Base-by-base conservation (phyloP, 64 coral and sea anemone genomes). In the Pachyseris speciosa region DNA sequence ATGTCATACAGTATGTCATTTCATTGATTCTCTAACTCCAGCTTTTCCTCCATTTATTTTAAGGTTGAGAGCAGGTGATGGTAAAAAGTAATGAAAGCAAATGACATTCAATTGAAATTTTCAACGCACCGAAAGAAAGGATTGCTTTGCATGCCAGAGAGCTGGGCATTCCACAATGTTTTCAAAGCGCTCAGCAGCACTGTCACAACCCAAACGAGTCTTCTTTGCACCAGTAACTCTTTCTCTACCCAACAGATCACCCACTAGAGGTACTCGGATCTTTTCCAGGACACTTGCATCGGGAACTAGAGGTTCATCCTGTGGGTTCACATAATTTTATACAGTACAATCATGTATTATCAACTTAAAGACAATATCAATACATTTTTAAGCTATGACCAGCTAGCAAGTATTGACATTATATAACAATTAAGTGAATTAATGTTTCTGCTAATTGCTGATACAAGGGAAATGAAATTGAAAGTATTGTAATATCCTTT, bases 91-190 rank as follows among this genome's bases (percentile, higher is more conserved):
- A 19, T 67, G 33, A 49, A 34, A 58, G 43, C 34, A 85, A 40
- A 40, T 47, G 8, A 61, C 58, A 61, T 4, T 61, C 58, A 61
- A 26, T 61, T 61, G 27, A 61, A 61, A 61, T 25, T 61, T 61
- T 26, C 4, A 20, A 58, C 83, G 69, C 33, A 95, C 87, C 63
- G 32, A 57, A 34, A 95, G 59, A 78, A 90, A 95, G 15, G 93
- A 90, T 37, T 95, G 93, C 28, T 90, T 95, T 42, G 87, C 61
- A 67, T 95, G 93, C 87, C 93, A 95, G 29, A 95, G 71, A 68
- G 87, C 87, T 32, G 80, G 87, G 25, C 34, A 60, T 37, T 95
- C 93, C 63, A 94, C 42, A 76, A 94, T 90, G 80, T 78, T 89
- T 17, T 94, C 87, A 86, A 94, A 90, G 10, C 81, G 44, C 53